These are phyloP conservation scores for Sinohyriopsis cumingii DNA, from an alignment of 2,888 invertebrate species.

Conservation along the genomic window DNA sequence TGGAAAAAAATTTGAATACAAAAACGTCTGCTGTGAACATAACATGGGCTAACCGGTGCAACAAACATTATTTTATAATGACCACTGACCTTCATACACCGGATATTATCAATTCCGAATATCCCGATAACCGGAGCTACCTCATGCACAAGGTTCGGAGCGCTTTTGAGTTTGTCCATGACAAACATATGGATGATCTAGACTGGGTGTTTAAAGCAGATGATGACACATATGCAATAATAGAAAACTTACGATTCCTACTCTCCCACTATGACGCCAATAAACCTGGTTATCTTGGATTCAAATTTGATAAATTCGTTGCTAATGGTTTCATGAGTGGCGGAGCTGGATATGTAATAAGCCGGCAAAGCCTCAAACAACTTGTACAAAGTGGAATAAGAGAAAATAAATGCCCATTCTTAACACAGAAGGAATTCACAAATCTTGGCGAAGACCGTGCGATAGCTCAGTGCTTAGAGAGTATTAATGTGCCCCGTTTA, in stretches of 20 bases:
- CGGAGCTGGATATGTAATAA: conserved; percentile 83
- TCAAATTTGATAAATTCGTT: conserved; percentile 57
- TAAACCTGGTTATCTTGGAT: conserved; percentile 85
- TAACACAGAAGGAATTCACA: conserved; percentile 77
- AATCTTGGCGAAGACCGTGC: conserved; percentile 84
- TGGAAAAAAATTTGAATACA: conserved; percentile 87
- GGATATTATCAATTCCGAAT: conserved; percentile 75
- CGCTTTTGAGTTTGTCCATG: conserved; percentile 89
- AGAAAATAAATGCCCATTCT: conserved; percentile 78
- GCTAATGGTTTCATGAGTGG: conserved; percentile 73
- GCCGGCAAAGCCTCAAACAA: conserved; percentile 82
- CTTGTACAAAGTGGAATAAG: conserved; percentile 84
- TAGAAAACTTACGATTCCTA: conserved; percentile 94
- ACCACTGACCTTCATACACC: conserved; percentile 75
- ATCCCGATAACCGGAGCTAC: conserved; percentile 92
- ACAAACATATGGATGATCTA: conserved; percentile 84
- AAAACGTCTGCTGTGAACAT: conserved; percentile 92
- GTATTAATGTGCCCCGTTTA: conserved; percentile 87
- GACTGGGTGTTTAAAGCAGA: conserved; percentile 99
- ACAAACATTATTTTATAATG: conserved; percentile 71
- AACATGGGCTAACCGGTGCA: conserved; percentile 92
- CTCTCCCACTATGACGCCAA: conserved; percentile 82
- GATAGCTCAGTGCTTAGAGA: conserved; percentile 90
- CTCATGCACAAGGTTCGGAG: conserved; percentile 98
- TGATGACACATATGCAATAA: conserved; percentile 96